phyloP scores from a whole-genome alignment of 1,140 invertebrate species.

The Achatina immaculata region DNA sequence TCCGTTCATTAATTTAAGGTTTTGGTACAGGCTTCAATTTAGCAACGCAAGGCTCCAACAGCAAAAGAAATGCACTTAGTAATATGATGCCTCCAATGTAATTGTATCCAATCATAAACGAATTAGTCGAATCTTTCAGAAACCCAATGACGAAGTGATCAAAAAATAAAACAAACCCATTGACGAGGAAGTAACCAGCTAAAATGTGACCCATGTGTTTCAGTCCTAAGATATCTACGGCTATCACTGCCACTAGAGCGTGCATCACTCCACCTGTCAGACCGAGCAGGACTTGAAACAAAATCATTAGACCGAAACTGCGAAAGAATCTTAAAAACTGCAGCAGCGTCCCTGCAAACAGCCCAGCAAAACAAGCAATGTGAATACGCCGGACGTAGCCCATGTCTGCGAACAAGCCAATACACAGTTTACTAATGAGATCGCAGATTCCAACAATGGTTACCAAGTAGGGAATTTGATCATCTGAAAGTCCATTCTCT shows the following conservation, averaged over 20 bases:
- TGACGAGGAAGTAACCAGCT: slow-evolving; percentile 20
- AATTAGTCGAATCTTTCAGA: slow-evolving; percentile 13
- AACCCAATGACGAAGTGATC: slow-evolving; percentile 16
- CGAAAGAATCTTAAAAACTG: slow-evolving; percentile 5
- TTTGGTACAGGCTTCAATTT: not conserved
- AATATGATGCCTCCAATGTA: not conserved
- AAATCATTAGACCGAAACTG: slow-evolving; percentile 7
- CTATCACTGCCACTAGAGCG: slow-evolving; percentile 1
- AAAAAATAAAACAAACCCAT: not conserved
- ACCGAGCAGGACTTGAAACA: not conserved
- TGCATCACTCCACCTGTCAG: not conserved
- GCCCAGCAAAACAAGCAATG: not conserved
- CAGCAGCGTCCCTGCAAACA: not conserved
- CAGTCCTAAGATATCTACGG: slow-evolving; percentile 8
- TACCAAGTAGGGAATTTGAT: not conserved
- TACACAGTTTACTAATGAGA: slow-evolving; percentile 14
- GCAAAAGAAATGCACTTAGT: not conserved
- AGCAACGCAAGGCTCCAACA: slow-evolving; percentile 1
- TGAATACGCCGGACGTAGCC: not conserved
- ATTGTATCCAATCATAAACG: slow-evolving; percentile 14
- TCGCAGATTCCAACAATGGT: not conserved
- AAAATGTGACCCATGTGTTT: slow-evolving; percentile 25
- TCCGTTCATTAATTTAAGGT: no score
- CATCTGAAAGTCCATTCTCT: slow-evolving; percentile 16
- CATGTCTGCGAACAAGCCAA: slow-evolving; percentile 8